These are phyloP conservation scores for Diarsia brunnea DNA, from an alignment of 2,888 invertebrate species.

Conservation along the genomic window DNA sequence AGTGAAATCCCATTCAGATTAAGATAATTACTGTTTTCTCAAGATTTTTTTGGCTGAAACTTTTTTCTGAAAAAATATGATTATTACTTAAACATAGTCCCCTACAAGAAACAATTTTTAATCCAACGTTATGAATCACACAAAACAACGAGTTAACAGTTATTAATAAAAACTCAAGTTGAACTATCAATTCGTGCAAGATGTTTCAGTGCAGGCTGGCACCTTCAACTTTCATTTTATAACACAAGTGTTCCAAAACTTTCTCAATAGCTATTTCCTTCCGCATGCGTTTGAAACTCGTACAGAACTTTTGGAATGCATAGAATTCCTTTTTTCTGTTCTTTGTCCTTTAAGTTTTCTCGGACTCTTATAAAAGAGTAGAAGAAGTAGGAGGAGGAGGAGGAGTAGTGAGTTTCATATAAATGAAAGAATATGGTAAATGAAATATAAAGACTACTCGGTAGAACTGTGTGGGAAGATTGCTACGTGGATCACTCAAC, in stretches of 20 bases:
- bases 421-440: background rate
- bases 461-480: background rate
- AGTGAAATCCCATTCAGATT: background rate
- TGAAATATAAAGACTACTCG: background rate
- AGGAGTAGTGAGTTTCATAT: too few relatives aligned
- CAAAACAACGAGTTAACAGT: background rate
- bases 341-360: slow-evolving; percentile 19
- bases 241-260: slow-evolving; percentile 52
- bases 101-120: background rate
- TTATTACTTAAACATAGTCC: background rate
- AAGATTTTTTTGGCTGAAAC: background rate
- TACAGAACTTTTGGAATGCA: slow-evolving; percentile 52
- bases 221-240: slow-evolving; percentile 54
- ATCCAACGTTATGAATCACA: background rate
- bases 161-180: slow-evolving; percentile 30
- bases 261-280: slow-evolving; percentile 53
- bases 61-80: background rate
- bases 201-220: slow-evolving; percentile 29
- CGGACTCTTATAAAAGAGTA: slow-evolving; percentile 3
- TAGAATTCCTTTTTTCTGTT: slow-evolving; percentile 31
- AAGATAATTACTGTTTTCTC: background rate
- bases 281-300: slow-evolving; percentile 35
- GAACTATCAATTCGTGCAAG: slow-evolving; percentile 40
- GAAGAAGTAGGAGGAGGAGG: too few relatives aligned
- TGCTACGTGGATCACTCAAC: too few relatives aligned